A percentile compares a stretch with the other conserved stretches of the same genome.
Conservation (phyloP, 2,797 vertebrate species). For the Leptoclinus maculatus region DNA sequence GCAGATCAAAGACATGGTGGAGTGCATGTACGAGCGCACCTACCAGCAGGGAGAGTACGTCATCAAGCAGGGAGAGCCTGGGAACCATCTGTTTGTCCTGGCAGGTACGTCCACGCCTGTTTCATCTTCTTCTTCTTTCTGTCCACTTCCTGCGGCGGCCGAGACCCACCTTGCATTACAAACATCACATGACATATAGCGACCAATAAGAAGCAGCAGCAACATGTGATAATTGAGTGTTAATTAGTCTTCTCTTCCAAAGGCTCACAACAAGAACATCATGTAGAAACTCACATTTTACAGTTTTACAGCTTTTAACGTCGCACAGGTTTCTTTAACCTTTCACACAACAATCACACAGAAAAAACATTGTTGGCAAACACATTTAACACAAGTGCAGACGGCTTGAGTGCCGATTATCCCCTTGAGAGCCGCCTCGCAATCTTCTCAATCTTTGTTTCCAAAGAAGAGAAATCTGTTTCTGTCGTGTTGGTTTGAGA, state of each 20-base stretch:
- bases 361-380: background rate
- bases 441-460: background rate
- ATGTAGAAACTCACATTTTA: background rate
- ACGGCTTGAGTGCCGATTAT: background rate
- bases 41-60: constrained; percentile 90
- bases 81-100: constrained; percentile 93
- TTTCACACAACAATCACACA: background rate
- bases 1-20: constrained; percentile 94
- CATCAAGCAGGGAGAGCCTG: constrained; percentile 91
- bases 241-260: background rate
- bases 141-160: background rate
- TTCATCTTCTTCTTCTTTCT: background rate
- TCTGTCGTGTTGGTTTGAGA: background rate
- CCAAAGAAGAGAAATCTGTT: background rate
- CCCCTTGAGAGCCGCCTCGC: background rate
- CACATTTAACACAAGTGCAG: background rate
- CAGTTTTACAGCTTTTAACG: background rate
- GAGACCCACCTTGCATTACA: background rate
- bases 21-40: constrained; percentile 93
- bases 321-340: background rate
- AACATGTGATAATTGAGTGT: background rate
- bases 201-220: background rate
- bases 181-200: background rate
- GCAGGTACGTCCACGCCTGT: constrained; percentile 82
- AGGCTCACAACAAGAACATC: background rate